phyloP scores from a whole-genome alignment of 1,140 invertebrate genomes.

The Drosophila saltans region DNA sequence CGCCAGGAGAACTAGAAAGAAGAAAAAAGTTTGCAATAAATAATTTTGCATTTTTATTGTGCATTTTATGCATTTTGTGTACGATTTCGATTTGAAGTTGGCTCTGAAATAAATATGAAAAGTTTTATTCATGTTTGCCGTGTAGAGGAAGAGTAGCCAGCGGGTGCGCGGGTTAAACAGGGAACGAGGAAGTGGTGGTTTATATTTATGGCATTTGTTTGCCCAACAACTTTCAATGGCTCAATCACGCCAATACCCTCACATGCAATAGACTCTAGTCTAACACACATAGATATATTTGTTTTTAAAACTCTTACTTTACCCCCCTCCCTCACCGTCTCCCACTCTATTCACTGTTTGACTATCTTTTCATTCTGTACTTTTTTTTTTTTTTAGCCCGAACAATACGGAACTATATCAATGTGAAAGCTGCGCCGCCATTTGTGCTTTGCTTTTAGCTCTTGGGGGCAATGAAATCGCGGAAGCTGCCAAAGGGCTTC shows the following conservation, averaged over 20 bases:
- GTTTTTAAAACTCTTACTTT: slow-evolving; percentile 4
- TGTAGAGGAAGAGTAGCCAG: slow-evolving; percentile 12
- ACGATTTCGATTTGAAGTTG: slow-evolving; percentile 74
- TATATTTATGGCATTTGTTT: slow-evolving; percentile 81
- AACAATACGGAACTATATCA: slow-evolving; percentile 62
- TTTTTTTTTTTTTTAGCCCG: slow-evolving; percentile 35
- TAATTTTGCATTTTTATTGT: slow-evolving; percentile 81
- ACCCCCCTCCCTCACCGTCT: not conserved
- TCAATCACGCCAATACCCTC: slow-evolving; percentile 67
- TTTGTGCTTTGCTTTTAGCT: slow-evolving; percentile 62
- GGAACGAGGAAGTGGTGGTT: not conserved
- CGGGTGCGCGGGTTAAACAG: not conserved
- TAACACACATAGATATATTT: not conserved
- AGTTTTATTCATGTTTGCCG: slow-evolving; percentile 76
- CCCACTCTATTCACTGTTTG: not conserved
- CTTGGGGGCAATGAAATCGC: slow-evolving; percentile 82
- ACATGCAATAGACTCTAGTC: slow-evolving; percentile 51
- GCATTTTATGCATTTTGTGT: slow-evolving; percentile 74
- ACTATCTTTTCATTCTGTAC: not conserved
- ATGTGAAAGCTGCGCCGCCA: slow-evolving; percentile 72
- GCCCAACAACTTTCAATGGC: slow-evolving; percentile 79
- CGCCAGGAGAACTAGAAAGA: slow-evolving; percentile 28
- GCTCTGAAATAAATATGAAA: slow-evolving; percentile 79
- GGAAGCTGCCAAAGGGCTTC: slow-evolving; percentile 80
- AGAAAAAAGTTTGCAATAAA: slow-evolving; percentile 69